phyloP scores from a whole-genome alignment of 2,113 vertebrate species.

The Otus sunia region DNA sequence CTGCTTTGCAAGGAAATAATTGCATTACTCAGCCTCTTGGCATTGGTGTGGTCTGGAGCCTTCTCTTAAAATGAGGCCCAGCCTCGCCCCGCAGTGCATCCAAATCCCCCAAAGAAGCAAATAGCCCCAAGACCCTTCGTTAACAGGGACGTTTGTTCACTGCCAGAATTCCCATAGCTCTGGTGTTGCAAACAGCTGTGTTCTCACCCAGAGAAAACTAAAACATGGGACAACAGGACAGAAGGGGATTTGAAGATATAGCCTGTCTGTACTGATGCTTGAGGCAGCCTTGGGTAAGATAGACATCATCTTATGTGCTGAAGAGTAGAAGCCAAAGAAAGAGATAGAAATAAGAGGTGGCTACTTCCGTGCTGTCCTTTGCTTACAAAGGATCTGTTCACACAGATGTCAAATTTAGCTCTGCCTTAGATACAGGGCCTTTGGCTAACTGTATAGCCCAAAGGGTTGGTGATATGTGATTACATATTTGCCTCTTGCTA shows the following conservation, averaged over 20 bases:
- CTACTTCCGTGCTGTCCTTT: not conserved
- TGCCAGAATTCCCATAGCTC: not conserved
- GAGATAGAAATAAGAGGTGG: not conserved
- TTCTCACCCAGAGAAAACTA: not conserved
- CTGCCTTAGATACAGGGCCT: not conserved
- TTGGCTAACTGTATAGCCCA: not conserved
- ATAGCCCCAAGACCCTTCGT: not conserved
- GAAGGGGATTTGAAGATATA: not conserved
- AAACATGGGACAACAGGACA: not conserved
- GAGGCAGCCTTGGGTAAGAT: not conserved
- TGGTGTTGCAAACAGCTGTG: not conserved
- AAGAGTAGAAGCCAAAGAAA: not conserved
- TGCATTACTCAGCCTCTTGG: slow-evolving; percentile 63
- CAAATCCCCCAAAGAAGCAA: not conserved
- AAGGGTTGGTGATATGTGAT: not conserved
- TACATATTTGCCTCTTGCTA: not conserved
- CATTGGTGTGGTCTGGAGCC: not conserved
- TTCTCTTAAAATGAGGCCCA: slow-evolving; percentile 53
- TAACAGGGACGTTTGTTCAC: not conserved
- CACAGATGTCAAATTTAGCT: not conserved
- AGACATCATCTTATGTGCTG: not conserved
- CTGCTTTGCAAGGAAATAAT: slow-evolving; percentile 60
- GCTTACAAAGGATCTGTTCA: not conserved
- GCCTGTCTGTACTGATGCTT: not conserved
- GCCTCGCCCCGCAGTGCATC: slow-evolving; percentile 10